Percentiles rank a stretch among this genome's conserved stretches.
Evolutionary conservation across 2,797 vertebrate species (phyloP).

Genomic region (Perodicticus potto): DNA sequence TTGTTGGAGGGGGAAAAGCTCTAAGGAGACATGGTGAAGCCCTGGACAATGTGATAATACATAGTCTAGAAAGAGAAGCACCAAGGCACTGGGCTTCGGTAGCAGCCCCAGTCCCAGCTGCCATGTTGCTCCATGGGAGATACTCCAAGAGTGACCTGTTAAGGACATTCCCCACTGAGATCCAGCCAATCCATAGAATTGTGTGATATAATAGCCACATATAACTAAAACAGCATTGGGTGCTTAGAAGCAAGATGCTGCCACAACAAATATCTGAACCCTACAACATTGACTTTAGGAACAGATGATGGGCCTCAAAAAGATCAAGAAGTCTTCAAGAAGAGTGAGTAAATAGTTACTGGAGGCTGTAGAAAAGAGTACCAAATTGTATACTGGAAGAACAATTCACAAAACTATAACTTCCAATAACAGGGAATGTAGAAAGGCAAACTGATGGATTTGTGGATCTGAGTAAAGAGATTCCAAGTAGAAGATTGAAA

Average conservation of each 20-base stretch:
- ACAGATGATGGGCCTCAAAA: rapidly evolving
- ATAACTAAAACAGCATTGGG: neutral
- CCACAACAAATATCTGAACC: neutral
- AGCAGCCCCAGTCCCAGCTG: neutral
- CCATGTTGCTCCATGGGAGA: neutral
- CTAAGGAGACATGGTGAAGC: neutral
- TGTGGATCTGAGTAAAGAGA: neutral
- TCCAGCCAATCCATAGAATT: neutral
- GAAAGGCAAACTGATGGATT: neutral
- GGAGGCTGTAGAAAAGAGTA: neutral
- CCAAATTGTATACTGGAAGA: neutral
- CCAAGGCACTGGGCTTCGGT: neutral
- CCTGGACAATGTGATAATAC: neutral
- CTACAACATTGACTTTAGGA: neutral
- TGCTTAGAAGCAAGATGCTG: neutral
- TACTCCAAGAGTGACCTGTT: neutral
- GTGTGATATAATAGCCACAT: neutral
- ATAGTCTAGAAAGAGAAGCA: neutral
- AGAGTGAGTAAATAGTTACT: neutral
- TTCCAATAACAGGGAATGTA: neutral
- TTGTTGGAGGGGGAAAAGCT: neutral
- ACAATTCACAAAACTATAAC: neutral
- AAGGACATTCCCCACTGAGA: neutral
- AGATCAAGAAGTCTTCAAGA: neutral
- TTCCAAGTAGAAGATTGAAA: neutral